Conservation (phyloP, 2,113 vertebrate genomes). For the Pseudonaja textilis region DNA sequence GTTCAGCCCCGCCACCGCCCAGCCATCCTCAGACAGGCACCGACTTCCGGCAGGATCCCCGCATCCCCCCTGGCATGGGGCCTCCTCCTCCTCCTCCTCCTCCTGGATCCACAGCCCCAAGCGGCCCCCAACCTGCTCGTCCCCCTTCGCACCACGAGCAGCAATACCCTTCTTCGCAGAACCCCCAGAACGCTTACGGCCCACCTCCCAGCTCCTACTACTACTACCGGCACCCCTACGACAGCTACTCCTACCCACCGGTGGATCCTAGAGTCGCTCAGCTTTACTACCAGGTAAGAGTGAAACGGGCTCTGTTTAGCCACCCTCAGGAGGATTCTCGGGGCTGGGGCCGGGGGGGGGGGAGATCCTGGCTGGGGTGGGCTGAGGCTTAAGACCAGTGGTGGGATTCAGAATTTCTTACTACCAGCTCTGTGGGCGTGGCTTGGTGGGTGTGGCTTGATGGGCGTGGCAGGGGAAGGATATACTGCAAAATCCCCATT, state of each 20-base stretch:
- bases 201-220: conserved; percentile 63
- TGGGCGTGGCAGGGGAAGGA: too few relatives aligned
- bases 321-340: accelerated
- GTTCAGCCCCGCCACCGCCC: conserved; percentile 27
- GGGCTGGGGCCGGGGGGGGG: too few relatives aligned
- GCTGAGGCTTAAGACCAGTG: neutral
- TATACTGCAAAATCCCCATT: too few relatives aligned
- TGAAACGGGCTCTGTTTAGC: neutral
- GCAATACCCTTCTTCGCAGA: conserved; percentile 74
- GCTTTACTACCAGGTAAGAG: conserved; percentile 85
- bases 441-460: too few relatives aligned
- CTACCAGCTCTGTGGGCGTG: too few relatives aligned
- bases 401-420: too few relatives aligned
- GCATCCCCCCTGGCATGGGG: neutral
- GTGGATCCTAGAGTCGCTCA: conserved; percentile 78
- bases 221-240: conserved; percentile 69
- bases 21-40: neutral
- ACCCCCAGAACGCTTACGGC: conserved; percentile 75
- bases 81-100: neutral
- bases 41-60: neutral
- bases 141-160: conserved; percentile 60
- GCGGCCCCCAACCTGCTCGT: conserved; percentile 44
- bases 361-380: neutral
- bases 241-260: conserved; percentile 77
- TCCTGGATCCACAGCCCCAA: neutral